Evolutionary conservation across 2,888 invertebrate species (phyloP).

Genomic region (Ochlodes sylvanus): DNA sequence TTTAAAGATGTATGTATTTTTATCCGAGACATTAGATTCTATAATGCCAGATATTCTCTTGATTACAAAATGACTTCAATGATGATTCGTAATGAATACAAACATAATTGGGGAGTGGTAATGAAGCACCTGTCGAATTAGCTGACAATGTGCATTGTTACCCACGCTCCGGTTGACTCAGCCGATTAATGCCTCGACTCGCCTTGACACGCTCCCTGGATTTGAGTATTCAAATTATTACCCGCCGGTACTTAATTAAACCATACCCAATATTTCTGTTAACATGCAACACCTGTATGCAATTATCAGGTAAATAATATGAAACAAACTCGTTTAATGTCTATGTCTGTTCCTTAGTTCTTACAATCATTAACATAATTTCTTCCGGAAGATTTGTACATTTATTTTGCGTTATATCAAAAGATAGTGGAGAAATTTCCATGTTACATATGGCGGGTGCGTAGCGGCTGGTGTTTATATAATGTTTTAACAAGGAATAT

Average conservation of each 20-base stretch:
- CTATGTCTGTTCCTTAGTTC: background rate
- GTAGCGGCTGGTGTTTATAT: too few species aligned
- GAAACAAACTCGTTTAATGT: background rate
- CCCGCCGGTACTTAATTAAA: constrained; percentile 4
- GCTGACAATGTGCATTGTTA: constrained; percentile 45
- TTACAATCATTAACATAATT: background rate
- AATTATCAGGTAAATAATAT: background rate
- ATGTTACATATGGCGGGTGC: background rate
- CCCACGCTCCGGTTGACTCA: constrained; percentile 50
- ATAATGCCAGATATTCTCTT: background rate
- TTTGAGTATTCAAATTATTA: constrained; percentile 36
- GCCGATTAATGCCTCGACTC: constrained; percentile 39
- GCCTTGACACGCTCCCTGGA: constrained; percentile 47
- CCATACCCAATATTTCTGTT: constrained; percentile 2
- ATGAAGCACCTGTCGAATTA: constrained; percentile 48
- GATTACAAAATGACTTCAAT: constrained; percentile 27
- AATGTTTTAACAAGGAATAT: too few species aligned
- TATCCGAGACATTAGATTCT: background rate
- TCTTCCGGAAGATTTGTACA: background rate
- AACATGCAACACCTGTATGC: background rate
- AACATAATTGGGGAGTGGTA: constrained; percentile 38
- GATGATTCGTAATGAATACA: constrained; percentile 30
- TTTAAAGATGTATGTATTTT: background rate
- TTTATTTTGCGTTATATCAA: constrained; percentile 6
- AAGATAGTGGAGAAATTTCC: background rate